phyloP scores from a whole-genome alignment of 2,797 vertebrate species.

The Antrozous pallidus region DNA sequence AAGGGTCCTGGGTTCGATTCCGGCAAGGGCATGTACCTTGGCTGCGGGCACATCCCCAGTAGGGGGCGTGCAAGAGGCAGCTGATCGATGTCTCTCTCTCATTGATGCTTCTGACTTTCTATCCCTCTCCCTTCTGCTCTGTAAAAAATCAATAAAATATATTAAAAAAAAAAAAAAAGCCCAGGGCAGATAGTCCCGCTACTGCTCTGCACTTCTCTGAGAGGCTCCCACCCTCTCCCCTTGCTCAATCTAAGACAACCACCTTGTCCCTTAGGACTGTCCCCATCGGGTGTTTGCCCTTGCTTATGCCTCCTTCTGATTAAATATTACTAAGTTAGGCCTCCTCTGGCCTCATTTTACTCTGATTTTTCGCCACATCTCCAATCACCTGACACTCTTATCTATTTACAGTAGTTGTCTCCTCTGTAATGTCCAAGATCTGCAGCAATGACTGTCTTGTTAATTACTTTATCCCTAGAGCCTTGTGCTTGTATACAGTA shows the following conservation, averaged over 20 bases:
- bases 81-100: no score
- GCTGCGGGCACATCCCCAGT: no score
- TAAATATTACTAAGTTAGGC: not conserved
- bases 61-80: no score
- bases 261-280: not conserved
- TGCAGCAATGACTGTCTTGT: not conserved
- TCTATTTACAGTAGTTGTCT: not conserved
- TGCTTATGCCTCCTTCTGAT: not conserved
- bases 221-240: not conserved
- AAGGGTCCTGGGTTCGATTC: no score
- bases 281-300: not conserved
- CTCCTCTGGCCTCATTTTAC: not conserved
- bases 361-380: not conserved
- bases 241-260: not conserved
- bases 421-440: not conserved
- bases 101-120: no score
- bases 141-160: no score
- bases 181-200: not conserved
- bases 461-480: not conserved
- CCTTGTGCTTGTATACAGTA: not conserved
- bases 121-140: no score
- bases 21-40: no score
- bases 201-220: not conserved
- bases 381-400: not conserved
- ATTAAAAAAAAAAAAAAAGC: no score